Conservation (phyloP, 2,113 vertebrate genomes). For the Atlantisia rogersi region DNA sequence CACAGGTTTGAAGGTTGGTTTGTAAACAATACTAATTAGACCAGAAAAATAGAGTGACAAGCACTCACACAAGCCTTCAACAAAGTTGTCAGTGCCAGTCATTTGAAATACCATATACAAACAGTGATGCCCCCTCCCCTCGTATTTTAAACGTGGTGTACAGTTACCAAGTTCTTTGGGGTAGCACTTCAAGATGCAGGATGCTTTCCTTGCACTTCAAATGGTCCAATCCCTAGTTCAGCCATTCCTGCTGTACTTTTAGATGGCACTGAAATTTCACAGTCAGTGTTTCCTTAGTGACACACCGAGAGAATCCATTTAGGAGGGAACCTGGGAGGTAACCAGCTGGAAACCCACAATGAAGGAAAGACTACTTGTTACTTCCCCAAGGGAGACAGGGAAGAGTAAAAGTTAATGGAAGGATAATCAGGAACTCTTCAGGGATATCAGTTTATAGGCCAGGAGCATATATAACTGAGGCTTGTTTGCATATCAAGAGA, state of each 20-base stretch:
- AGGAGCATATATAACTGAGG: constrained; percentile 13
- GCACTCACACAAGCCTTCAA: background rate
- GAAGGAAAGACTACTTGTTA: constrained; percentile 19
- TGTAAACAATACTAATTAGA: background rate
- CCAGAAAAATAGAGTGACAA: background rate
- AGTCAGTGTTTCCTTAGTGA: background rate
- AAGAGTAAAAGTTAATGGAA: constrained; percentile 59
- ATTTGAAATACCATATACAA: background rate
- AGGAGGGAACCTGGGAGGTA: background rate
- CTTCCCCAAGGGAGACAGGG: background rate
- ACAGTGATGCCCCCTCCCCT: background rate
- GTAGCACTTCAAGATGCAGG: background rate
- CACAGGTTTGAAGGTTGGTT: background rate
- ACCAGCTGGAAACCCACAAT: constrained; percentile 37
- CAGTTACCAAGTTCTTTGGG: background rate
- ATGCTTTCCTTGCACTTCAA: background rate
- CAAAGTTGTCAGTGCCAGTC: background rate
- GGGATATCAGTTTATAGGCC: constrained; percentile 46
- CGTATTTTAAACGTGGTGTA: rapidly evolving
- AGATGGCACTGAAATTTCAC: background rate
- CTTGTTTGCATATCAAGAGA: constrained; percentile 66
- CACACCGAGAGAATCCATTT: background rate
- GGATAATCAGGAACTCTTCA: constrained; percentile 47
- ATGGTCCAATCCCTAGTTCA: background rate
- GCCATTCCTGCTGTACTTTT: background rate